These are phyloP conservation scores for Acanthochromis polyacanthus DNA, from an alignment of 2,113 vertebrate species.

Conservation along the genomic window DNA sequence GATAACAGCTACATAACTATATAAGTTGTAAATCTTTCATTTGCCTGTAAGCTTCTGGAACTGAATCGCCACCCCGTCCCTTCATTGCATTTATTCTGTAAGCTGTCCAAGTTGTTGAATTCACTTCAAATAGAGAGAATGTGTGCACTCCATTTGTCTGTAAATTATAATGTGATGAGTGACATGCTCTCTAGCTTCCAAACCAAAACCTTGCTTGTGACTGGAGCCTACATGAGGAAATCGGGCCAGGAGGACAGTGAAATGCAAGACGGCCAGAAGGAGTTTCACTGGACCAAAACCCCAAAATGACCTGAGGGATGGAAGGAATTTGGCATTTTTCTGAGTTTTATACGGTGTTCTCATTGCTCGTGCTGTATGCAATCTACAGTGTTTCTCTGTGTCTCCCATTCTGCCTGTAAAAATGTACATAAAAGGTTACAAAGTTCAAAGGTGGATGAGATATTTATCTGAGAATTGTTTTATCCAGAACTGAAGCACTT, in stretches of 20 bases:
- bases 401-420: no score
- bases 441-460: no score
- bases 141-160: conserved; percentile 28
- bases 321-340: conserved; percentile 57
- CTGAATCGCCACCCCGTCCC: background rate
- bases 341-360: conserved; percentile 28
- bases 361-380: conserved; percentile 6
- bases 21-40: background rate
- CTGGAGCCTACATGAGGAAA: conserved; percentile 12
- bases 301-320: conserved; percentile 55
- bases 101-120: conserved; percentile 22
- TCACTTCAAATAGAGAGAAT: conserved; percentile 18
- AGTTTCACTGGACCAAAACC: conserved; percentile 48
- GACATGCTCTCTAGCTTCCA: conserved; percentile 28
- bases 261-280: conserved; percentile 33
- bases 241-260: conserved; percentile 31
- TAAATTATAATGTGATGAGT: conserved; percentile 52
- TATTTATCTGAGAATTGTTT: no score
- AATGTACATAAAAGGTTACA: no score
- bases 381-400: background rate
- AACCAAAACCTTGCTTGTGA: conserved; percentile 30
- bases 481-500: no score
- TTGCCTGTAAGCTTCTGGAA: background rate
- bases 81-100: background rate
- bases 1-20: background rate